Conservation (phyloP, 2,113 vertebrate species). For the Callospermophilus lateralis region DNA sequence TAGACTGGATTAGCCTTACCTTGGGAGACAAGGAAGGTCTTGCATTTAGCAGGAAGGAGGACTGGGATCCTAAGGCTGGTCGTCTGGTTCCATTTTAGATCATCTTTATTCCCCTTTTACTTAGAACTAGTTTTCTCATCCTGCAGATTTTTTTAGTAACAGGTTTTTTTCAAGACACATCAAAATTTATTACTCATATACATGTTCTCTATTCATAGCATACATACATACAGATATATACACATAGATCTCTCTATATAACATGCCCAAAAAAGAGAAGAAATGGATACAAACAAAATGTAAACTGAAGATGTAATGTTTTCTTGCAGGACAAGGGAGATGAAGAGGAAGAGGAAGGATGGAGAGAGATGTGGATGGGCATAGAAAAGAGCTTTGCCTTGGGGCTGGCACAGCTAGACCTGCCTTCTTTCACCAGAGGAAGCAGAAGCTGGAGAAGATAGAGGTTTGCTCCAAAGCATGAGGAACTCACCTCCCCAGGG, state of each 20-base stretch:
- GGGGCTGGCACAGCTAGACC: too few relatives aligned
- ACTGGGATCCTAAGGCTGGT: neutral
- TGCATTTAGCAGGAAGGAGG: neutral
- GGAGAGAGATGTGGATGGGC: accelerated
- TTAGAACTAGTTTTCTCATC: neutral
- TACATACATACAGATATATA: neutral
- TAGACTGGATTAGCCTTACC: neutral
- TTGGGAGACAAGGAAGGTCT: neutral
- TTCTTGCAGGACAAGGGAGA: neutral
- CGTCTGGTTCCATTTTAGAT: neutral
- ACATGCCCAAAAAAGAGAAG: constrained; percentile 14
- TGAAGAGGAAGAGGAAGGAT: neutral
- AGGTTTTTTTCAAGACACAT: neutral
- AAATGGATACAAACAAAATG: neutral
- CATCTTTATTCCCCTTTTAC: neutral
- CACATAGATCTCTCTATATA: neutral
- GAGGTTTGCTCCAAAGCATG: neutral
- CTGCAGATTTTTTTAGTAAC: neutral
- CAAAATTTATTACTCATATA: neutral
- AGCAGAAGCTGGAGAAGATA: neutral
- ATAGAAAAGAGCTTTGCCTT: neutral
- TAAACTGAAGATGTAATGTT: neutral
- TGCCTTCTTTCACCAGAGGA: neutral
- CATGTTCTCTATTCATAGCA: neutral
- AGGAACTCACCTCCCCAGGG: neutral